A percentile compares a stretch with the other conserved stretches of the same genome.
phyloP scores from a whole-genome alignment of 2,888 invertebrate species.

The Drosophila percnosoma region DNA sequence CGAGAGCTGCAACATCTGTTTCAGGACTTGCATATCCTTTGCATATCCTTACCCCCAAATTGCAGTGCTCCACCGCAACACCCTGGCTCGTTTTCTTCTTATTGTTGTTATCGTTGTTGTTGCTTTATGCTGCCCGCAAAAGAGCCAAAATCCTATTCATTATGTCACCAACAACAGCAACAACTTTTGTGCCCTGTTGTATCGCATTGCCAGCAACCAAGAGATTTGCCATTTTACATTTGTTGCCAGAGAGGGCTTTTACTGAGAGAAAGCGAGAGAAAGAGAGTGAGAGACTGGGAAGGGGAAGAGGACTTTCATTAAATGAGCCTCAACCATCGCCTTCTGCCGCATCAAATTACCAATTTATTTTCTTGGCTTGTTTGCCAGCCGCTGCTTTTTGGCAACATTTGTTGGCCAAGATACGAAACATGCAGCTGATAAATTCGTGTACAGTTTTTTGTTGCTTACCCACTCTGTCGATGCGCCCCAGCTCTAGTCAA shows the following conservation, averaged over 20 bases:
- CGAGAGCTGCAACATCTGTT: conserved; percentile 80
- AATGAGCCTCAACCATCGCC: conserved; percentile 60
- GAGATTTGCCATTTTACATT: conserved; percentile 59
- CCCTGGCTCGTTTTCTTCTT: background rate
- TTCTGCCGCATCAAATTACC: conserved; percentile 75
- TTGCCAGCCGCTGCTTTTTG: conserved; percentile 41
- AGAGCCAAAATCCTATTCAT: conserved; percentile 75
- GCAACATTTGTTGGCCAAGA: conserved; percentile 25
- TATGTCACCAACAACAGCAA: conserved; percentile 66
- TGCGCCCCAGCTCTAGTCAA: background rate
- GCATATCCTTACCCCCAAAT: conserved; percentile 74
- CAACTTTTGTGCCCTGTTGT: conserved; percentile 36
- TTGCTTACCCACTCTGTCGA: background rate
- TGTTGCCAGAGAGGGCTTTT: conserved; percentile 11
- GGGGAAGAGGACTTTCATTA: conserved; percentile 54
- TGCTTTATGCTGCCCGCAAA: conserved; percentile 63
- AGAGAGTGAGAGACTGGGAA: background rate
- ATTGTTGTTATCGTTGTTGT: conserved; percentile 36
- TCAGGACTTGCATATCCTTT: conserved; percentile 70
- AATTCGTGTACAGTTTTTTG: conserved; percentile 42
- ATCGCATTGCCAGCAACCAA: conserved; percentile 38
- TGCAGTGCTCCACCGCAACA: conserved; percentile 39
- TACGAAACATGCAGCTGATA: conserved; percentile 48
- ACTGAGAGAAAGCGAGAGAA: background rate
- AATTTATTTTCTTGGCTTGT: conserved; percentile 78